Conservation (phyloP, 2,888 invertebrate genomes). For the Maniola hyperantus region DNA sequence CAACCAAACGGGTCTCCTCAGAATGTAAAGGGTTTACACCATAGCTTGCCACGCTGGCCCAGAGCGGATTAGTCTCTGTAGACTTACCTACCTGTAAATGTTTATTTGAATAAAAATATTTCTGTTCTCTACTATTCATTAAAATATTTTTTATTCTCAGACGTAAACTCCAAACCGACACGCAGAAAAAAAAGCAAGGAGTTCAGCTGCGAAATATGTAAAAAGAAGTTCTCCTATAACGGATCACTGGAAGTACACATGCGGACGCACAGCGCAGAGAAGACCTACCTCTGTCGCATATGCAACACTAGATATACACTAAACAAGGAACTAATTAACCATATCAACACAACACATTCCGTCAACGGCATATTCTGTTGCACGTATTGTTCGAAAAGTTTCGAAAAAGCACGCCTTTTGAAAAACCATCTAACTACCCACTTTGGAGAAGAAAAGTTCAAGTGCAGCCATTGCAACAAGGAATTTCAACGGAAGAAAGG, state of each 20-base stretch:
- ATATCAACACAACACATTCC: constrained; percentile 55
- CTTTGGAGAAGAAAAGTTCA: constrained; percentile 58
- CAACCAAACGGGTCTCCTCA: too few relatives aligned
- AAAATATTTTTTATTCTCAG: constrained; percentile 36
- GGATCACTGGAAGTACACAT: constrained; percentile 58
- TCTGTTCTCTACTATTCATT: too few relatives aligned
- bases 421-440: constrained; percentile 65
- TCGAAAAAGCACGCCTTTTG: constrained; percentile 57
- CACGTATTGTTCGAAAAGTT: constrained; percentile 55
- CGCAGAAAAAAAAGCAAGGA: constrained; percentile 38
- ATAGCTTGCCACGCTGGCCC: too few relatives aligned
- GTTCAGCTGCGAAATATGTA: constrained; percentile 54
- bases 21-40: too few relatives aligned
- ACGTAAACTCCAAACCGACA: constrained; percentile 36
- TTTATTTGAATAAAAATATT: too few relatives aligned
- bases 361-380: constrained; percentile 57
- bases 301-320: constrained; percentile 57
- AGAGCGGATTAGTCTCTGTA: too few relatives aligned
- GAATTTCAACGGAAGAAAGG: constrained; percentile 68
- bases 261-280: constrained; percentile 59
- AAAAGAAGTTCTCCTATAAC: constrained; percentile 54
- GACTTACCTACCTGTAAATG: too few relatives aligned
- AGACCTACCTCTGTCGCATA: constrained; percentile 57
- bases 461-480: constrained; percentile 61
- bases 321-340: constrained; percentile 64